Conservation (phyloP, 2,888 invertebrate genomes). For the Thysanoteuthis rhombus region DNA sequence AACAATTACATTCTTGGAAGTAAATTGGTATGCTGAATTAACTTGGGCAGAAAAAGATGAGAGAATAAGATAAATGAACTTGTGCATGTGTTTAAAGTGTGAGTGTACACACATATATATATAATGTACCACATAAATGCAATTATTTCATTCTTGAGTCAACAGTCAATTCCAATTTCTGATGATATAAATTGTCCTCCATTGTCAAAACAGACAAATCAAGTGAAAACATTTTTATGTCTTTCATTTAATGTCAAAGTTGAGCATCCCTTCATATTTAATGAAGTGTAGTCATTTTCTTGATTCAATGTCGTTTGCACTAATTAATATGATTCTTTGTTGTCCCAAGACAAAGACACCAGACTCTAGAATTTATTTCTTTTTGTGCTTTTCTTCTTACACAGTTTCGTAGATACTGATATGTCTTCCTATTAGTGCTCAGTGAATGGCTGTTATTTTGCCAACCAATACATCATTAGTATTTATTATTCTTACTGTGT, state of each 20-base stretch:
- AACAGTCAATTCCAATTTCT: neutral
- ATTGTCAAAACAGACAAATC: neutral
- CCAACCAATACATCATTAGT: neutral
- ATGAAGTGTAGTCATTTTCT: neutral
- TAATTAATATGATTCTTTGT: constrained; percentile 12
- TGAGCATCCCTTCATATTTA: neutral
- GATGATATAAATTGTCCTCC: neutral
- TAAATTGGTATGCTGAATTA: too few relatives aligned
- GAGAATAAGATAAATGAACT: too few relatives aligned
- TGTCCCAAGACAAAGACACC: neutral
- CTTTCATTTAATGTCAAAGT: neutral
- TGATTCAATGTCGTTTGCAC: neutral
- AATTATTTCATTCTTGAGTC: neutral
- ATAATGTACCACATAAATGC: too few relatives aligned
- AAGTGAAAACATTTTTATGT: neutral
- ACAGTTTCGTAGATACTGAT: neutral
- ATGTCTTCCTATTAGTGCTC: neutral
- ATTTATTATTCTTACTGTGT: too few relatives aligned
- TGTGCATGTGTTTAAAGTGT: too few relatives aligned
- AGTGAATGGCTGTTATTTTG: neutral
- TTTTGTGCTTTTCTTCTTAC: neutral
- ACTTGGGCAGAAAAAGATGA: too few relatives aligned
- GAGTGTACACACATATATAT: too few relatives aligned
- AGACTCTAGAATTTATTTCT: neutral
- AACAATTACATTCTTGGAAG: too few relatives aligned